phyloP scores from a whole-genome alignment of 2,797 vertebrate genomes.

The Danio aesculapii region DNA sequence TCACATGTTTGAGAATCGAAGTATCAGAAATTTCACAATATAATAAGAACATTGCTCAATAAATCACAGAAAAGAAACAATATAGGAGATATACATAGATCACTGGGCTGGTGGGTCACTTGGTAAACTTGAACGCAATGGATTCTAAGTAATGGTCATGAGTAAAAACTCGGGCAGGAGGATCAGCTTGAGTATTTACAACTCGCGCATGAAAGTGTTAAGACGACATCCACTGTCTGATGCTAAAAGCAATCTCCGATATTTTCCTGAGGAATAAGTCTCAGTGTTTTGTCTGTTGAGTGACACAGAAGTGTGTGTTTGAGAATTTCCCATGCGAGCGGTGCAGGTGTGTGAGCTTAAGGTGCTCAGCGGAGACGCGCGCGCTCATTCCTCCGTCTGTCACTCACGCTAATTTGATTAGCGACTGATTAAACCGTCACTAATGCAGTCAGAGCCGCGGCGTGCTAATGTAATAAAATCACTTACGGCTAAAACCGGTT shows the following conservation, averaged over 20 bases:
- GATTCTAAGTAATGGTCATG: no score
- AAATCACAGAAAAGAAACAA: no score
- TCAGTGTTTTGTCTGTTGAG: neutral
- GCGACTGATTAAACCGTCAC: slow-evolving; percentile 82
- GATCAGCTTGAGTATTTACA: no score
- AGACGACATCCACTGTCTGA: neutral
- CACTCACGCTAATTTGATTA: slow-evolving; percentile 81
- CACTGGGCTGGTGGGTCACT: no score
- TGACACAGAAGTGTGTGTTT: slow-evolving; percentile 49
- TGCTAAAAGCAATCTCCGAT: neutral
- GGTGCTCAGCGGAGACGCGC: slow-evolving; percentile 72
- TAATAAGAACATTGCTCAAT: no score
- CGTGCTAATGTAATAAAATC: slow-evolving; percentile 86
- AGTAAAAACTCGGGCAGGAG: no score
- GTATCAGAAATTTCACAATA: no score
- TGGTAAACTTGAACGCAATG: no score
- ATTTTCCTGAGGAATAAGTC: neutral
- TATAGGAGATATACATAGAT: no score
- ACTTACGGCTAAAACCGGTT: slow-evolving; percentile 85
- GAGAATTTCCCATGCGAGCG: slow-evolving; percentile 67
- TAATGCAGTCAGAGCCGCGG: slow-evolving; percentile 83
- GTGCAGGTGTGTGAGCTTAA: slow-evolving; percentile 73
- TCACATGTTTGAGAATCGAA: no score
- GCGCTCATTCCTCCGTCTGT: slow-evolving; percentile 76
- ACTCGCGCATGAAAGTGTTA: no score